These are phyloP conservation scores for Meda fulgida DNA, from an alignment of 2,797 vertebrate species.

Conservation along the genomic window DNA sequence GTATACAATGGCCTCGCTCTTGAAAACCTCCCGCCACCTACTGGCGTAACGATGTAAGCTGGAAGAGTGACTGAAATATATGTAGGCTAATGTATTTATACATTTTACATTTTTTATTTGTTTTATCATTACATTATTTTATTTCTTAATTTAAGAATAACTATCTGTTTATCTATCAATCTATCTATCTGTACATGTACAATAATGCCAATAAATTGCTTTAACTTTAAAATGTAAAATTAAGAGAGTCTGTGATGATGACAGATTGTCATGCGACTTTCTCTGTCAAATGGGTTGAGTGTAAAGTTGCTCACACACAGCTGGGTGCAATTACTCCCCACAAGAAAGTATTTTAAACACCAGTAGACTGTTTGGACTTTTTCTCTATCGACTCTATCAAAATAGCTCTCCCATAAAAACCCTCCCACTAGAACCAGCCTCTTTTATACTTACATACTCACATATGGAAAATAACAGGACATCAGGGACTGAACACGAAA, in stretches of 20 bases:
- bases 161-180: background rate
- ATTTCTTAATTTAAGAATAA: no score
- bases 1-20: background rate
- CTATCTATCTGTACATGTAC: no score
- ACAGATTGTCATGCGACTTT: constrained; percentile 25
- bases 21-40: background rate
- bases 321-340: constrained; percentile 76
- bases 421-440: constrained; percentile 53
- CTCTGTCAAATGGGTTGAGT: constrained; percentile 59
- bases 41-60: background rate
- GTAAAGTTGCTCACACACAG: constrained; percentile 70
- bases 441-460: background rate
- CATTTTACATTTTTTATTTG: no score
- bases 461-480: background rate
- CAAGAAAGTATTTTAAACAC: constrained; percentile 75
- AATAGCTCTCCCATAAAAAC: constrained; percentile 70
- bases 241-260: background rate
- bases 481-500: background rate
- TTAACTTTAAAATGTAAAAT: background rate
- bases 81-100: no score
- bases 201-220: background rate
- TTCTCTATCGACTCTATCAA: constrained; percentile 71
- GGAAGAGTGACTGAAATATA: background rate
- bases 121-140: no score
- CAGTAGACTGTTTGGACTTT: constrained; percentile 62